phyloP scores from a whole-genome alignment of 2,888 invertebrate genomes.

The Protula sp. region DNA sequence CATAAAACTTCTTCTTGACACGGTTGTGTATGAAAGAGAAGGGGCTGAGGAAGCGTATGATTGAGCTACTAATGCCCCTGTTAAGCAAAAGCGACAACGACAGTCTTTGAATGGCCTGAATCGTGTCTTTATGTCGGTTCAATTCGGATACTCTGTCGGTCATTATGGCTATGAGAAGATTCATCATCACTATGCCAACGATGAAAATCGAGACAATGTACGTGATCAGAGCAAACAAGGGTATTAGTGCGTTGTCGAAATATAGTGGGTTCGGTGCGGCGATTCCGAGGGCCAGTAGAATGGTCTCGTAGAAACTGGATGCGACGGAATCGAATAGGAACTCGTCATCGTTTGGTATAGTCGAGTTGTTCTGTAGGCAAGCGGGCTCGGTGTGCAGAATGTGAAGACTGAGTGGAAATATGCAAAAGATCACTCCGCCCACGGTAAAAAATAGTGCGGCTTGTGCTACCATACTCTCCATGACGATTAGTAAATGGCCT shows the following conservation, averaged over 20 bases:
- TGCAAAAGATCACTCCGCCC: not conserved
- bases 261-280: not conserved
- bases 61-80: no score
- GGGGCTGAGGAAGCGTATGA: no score
- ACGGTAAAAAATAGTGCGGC: not conserved
- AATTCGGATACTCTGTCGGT: not conserved
- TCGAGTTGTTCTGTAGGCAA: not conserved
- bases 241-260: not conserved
- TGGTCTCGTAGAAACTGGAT: not conserved
- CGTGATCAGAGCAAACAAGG: not conserved
- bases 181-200: not conserved
- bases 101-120: not conserved
- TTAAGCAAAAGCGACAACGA: no score
- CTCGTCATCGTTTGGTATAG: not conserved
- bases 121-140: not conserved
- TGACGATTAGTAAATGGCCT: not conserved
- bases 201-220: not conserved
- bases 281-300: not conserved
- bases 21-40: no score
- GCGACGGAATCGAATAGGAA: not conserved
- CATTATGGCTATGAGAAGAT: not conserved
- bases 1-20: no score
- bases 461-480: not conserved
- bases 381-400: not conserved
- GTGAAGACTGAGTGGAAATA: not conserved